Base-by-base conservation (phyloP, 2,888 invertebrate species). In the Dendrolimus houi region DNA sequence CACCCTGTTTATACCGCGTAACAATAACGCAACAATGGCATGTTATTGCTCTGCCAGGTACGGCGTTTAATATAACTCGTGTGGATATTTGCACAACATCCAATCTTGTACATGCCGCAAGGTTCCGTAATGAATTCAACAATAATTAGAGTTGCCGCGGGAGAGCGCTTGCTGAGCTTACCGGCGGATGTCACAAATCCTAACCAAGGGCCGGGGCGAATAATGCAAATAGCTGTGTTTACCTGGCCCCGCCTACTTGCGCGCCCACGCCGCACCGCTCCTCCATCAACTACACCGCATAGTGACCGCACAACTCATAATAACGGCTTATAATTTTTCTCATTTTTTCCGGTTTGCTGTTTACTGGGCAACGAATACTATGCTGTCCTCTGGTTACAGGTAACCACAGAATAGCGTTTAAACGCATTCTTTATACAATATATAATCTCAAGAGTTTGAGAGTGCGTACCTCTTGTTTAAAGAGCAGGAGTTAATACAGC, bases 151-250 rank as follows among this genome's bases (percentile, higher is more conserved):
- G 73, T 65, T 68, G 66, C 68, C 68, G 69, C 69, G 71, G 64
- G 71, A 74, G 74, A 74, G 69, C 75, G 71, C 67, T 71, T 69
- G 63, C 69, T 65, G 61, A 74, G 81, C 80, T 84, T 80, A 81
- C 79, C 74, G 77, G 76, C 81, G 82, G 82, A 85, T 81, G 82
- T 83, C 82, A 82, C 86, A 83, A 86, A 85, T 85, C 82, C 78
- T 83, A 76, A 80, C 76, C 78, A 77, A 81, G 81, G 79, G 80
- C 75, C 74, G 78, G 77, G 74, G 75, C 74, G 75, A 75, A 79
- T 77, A 80, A 80, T 79, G 81, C 80, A 85, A 87, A 87, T 83
- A 85, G 77, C 76, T 68, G 73, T 80, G 79, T 83, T 86, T 85
- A 85, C 85, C 82, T 82, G 79, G 67, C 74, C 69, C 76, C 65